Base-by-base conservation (phyloP, 2,888 invertebrate genomes). In the Brachyopa scutellaris region DNA sequence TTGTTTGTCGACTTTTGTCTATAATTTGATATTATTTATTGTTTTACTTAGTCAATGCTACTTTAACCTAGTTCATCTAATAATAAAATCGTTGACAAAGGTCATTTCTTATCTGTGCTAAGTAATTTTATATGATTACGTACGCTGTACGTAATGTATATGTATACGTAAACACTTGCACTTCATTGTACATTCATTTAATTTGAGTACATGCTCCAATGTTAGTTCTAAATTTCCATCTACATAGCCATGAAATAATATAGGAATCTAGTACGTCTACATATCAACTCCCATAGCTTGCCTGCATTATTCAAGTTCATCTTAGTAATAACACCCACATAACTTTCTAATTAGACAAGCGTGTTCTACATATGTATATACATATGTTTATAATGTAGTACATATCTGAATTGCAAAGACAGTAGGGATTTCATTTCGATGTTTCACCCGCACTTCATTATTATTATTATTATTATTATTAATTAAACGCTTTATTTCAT, bases 21-120 rank as follows among this genome's bases (percentile, higher is more conserved):
- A 57, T 38, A n/a, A 31, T n/a, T n/a, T n/a, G n/a, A n/a, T n/a
- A n/a, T n/a, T n/a, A 13, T 45, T 31, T 45, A 19, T 13, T 31
- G n/a, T 15, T 26, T 42, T 2, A n/a, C 15, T 29, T 42, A 29
- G 26, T 26, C 57, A 57, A 40, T 29, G 59, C 17, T 15, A 31
- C 29, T 31, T n/a, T 31, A 17, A 51, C 31, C 51, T 19, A 42
- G 42, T 42, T 19, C 42, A n/a, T 3, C 7, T 15, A 15, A 7
- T 23, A n/a, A 13, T 26, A 17, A 13, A 51, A 38, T 2, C 13
- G 9, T 31, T 17, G 31, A n/a, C 9, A 33, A 40, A 45, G 23
- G 55, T 55, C 23, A 51, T 29, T 26, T 6, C 8, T 61, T 62
- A 62, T 62, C 47, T 13, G 6, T 42, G 31, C 21, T 29, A 9